These are phyloP conservation scores for Parasteatoda tepidariorum DNA, from an alignment of 1,140 invertebrate genomes.

Conservation along the genomic window DNA sequence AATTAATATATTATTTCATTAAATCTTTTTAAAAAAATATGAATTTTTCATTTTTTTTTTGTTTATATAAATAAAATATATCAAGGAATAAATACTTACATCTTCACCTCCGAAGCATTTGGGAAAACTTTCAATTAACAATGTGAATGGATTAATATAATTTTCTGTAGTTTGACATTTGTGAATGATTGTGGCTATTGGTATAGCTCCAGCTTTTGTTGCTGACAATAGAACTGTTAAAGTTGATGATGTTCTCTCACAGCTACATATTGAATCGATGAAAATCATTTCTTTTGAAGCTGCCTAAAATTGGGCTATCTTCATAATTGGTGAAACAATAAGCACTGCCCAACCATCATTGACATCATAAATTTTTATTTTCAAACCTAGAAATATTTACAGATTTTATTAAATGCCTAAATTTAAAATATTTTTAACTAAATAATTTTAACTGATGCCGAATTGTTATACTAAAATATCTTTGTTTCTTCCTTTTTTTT, in stretches of 20 bases:
- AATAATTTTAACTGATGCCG: neutral
- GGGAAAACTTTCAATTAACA: neutral
- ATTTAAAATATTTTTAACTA: too few species aligned
- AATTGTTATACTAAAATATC: neutral
- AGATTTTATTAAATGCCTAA: too few species aligned
- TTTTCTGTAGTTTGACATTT: neutral
- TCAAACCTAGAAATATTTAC: neutral
- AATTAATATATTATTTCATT: too few species aligned
- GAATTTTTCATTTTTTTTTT: too few species aligned
- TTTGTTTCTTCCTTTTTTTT: neutral
- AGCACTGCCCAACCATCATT: neutral
- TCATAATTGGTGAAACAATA: neutral
- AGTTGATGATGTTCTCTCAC: neutral
- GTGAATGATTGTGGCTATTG: neutral
- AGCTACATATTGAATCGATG: neutral
- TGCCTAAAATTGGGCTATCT: neutral
- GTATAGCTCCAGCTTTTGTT: constrained; percentile 10
- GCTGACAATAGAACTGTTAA: neutral
- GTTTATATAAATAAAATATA: too few species aligned
- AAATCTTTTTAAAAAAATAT: too few species aligned
- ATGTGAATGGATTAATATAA: neutral
- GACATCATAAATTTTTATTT: neutral
- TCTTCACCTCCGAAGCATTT: constrained; percentile 14
- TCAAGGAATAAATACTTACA: neutral
- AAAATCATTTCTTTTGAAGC: neutral